Evolutionary conservation across 2,888 invertebrate species (phyloP), one percentile per base, ranked within the genome.

Genomic region (Nomada ruficornis): DNA sequence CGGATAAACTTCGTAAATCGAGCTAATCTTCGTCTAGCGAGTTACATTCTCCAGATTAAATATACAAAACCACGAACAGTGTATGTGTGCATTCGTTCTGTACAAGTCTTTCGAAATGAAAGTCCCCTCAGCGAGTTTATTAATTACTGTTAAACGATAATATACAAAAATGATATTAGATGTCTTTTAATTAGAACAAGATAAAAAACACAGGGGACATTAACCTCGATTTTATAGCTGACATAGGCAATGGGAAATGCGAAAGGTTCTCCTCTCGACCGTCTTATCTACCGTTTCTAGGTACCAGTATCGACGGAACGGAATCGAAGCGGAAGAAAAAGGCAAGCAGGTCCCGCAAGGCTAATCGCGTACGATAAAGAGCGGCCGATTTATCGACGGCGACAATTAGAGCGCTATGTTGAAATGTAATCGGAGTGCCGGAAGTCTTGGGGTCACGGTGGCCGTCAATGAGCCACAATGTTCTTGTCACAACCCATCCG

Each of bases 361-460:
- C 62, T 71, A 82, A 83, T 77, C 82, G 69, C 54, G 50, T 4
- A 64, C 55, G 82, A 83, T 68, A 73, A 72, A 74, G 23, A 11
- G 7, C 54, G 13, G 42, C 36, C 36, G 79, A 76, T 69, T 65
- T 73, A 77, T 80, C 83, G 71, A 11, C 42, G n/a, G 15, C 69
- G 69, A 73, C 68, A 59, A 74, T 57, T 76, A 64, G 63, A 64
- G 13, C 20, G 72, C 20, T 65, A 60, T 72, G 75, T 67, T 77
- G 79, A 80, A 83, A 83, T n/a, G 85, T 83, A 85, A 86, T 59
- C 83, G 67, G 83, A 86, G 80, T 80, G 73, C 86, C 86, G 86
- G 86, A 86, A 85, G 74, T 82, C 74, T 50, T 55, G 23, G 47
- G 20, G 42, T 62, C 59, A 47, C 50, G 42, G 62, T 26, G 52